Evolutionary conservation across 2,113 vertebrate species (phyloP), one percentile per base, ranked within the genome.

Genomic region (Melanerpes aurifrons): DNA sequence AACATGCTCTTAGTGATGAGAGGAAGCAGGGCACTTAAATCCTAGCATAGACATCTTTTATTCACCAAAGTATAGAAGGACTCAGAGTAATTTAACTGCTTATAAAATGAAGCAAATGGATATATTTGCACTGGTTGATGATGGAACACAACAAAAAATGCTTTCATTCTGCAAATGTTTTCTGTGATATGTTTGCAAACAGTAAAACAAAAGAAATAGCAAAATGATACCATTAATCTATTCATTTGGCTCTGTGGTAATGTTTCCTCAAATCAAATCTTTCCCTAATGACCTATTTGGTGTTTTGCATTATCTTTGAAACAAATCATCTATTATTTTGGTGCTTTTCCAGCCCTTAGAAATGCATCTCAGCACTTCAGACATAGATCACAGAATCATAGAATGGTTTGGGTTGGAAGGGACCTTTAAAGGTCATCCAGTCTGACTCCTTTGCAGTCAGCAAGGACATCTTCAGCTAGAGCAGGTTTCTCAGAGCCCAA

Each of bases 211-310:
- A 86, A 82, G 21, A 89, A 89, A 87, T 15, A 76, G 75, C 5
- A 7, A 77, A 91, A 77, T 87, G 47, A 78, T 90, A 40, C 40
- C 58, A 48, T 75, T 73, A 88, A 61, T 81, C 67, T 75, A 50
- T 85, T 87, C 28, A 43, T 53, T 92, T 78, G 72, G 64, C 43
- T 87, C 63, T 62, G 24, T 76, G 22, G 56, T 63, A 85, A 85
- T 73, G 73, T 82, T 86, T 87, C 63, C 92, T 96, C 37, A 69
- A 76, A 95, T 94, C 62, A 93, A 85, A 89, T 93, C 80, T 86
- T 90, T 86, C 82, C 86, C 48, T 86, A 97, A 93, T 91, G 79
- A 95, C 86, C 75, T 95, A 79, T 80, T 94, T 57, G 85, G 57
- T 96, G 64, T 19, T 93, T 90, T 91, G 71, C 68, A 82, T 87